Conservation (phyloP, 2,797 vertebrate species). For the Neoniphon sammara region DNA sequence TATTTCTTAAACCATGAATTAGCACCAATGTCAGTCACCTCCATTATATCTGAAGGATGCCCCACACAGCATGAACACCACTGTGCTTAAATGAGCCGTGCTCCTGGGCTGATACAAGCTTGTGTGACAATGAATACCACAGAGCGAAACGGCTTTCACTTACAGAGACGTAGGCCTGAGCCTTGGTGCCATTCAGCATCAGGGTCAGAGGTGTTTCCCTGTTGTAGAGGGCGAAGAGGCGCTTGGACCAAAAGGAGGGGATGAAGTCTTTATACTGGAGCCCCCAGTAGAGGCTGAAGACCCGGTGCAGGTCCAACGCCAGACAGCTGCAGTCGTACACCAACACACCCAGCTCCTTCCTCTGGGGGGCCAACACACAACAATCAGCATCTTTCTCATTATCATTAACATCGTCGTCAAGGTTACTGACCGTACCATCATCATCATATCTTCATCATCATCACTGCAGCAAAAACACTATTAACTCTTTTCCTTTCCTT, state of each 20-base stretch:
- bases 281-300: conserved; percentile 86
- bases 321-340: conserved; percentile 96
- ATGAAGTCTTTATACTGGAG: conserved; percentile 84
- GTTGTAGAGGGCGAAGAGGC: conserved; percentile 90
- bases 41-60: too few species aligned
- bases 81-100: too few species aligned
- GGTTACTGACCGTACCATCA: not conserved
- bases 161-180: conserved; percentile 91
- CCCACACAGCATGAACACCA: too few species aligned
- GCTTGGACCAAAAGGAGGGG: conserved; percentile 91
- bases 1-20: too few species aligned
- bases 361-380: conserved; percentile 81
- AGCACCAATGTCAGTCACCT: too few species aligned
- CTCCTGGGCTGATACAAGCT: too few species aligned
- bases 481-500: conserved; percentile 3
- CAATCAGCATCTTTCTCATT: too few species aligned
- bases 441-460: not conserved
- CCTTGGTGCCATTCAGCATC: conserved; percentile 87
- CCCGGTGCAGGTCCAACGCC: conserved; percentile 91
- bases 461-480: not conserved
- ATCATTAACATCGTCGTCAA: not conserved
- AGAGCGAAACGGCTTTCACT: conserved; percentile 70
- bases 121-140: too few species aligned
- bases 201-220: conserved; percentile 84
- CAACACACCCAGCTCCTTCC: conserved; percentile 94